Conservation (phyloP, 35 echinoderm and acorn worm species). For the Stichopus chloronotus region DNA sequence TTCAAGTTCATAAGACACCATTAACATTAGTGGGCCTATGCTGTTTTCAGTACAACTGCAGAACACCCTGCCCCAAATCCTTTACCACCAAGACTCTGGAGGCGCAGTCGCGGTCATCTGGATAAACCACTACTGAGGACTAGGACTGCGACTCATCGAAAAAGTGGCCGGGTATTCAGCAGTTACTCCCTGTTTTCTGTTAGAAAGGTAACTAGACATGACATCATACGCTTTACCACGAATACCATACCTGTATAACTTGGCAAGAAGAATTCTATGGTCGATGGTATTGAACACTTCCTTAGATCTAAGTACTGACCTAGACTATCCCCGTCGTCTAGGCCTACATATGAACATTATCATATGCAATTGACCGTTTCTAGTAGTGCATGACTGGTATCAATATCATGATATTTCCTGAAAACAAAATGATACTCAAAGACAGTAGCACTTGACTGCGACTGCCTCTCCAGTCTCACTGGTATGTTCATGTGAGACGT, state of each 20-base stretch:
- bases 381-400: neutral
- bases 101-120: too few species aligned
- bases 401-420: neutral
- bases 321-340: neutral
- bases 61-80: too few species aligned
- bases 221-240: constrained; percentile 23
- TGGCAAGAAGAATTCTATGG: constrained; percentile 42
- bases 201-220: neutral
- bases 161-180: too few species aligned
- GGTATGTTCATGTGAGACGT: too few species aligned
- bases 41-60: too few species aligned
- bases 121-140: too few species aligned
- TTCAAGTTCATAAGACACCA: neutral
- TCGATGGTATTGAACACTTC: constrained; percentile 30
- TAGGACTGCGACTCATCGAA: too few species aligned
- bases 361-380: constrained; percentile 3
- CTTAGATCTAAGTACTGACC: neutral
- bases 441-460: neutral
- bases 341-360: too few species aligned
- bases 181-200: constrained; percentile 43
- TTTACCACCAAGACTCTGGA: too few species aligned
- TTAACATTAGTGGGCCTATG: neutral
- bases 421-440: constrained; percentile 10
- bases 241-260: neutral
- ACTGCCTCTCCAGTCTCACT: too few species aligned